Evolutionary conservation across 2,888 invertebrate species (phyloP), one percentile per base, ranked within the genome.

Genomic region (Patella caerulea): DNA sequence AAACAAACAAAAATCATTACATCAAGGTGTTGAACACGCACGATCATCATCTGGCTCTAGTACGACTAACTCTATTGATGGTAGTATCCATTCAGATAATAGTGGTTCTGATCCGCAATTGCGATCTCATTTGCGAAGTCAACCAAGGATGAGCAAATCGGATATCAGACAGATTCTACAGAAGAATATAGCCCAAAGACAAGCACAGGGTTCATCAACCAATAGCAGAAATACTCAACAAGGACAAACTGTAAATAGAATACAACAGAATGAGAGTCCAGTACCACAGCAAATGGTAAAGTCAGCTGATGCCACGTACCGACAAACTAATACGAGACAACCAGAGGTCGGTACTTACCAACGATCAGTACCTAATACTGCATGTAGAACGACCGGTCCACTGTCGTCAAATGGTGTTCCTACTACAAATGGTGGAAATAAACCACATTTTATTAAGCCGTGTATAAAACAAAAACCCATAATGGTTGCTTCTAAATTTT

Each of bases 131-230:
- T 74, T 81, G 45, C 79, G 75, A n/a, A 19, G 34, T 12, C 71
- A 80, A 71, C 59, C 78, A 34, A 83, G 79, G 71, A 79, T 81
- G 71, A 85, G 82, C 75, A 83, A 83, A 71, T 73, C 83, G 34
- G 86, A 86, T 69, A 84, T 86, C 19, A 72, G 84, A 34, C 83
- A 85, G 15, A 81, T 86, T 9, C 76, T 83, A n/a, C 83, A 86
- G 65, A 82, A 81, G 19, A 84, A 78, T 56, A 72, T 82, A 72
- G 78, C 78, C 53, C 80, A 81, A 72, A 77, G 81, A 53, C 84
- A 83, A 78, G 76, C 77, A 53, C 59, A 34, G 11, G 17, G 73
- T 71, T 53, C 54, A 75, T 72, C 15, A 54, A 73, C 24, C 75
- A 77, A 52, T 56, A 24, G 45, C 76, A 76, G 55, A 75, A 77